Conservation (phyloP, 2,797 vertebrate genomes). For the Oceanodroma leucorhoa region DNA sequence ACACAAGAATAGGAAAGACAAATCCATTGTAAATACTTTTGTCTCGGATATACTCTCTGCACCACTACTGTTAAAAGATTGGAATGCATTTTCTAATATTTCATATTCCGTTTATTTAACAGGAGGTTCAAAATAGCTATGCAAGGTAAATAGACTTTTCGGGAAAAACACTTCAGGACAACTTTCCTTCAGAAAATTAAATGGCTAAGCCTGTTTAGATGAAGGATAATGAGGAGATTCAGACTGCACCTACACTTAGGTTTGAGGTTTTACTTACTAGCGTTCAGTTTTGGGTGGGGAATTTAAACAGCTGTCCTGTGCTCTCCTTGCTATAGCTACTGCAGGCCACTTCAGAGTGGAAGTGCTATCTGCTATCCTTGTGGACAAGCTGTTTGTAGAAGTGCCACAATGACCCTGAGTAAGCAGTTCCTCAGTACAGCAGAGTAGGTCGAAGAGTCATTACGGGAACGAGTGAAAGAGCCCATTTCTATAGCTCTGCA, state of each 20-base stretch:
- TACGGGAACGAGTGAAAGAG: background rate
- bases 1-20: background rate
- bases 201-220: background rate
- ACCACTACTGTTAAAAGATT: background rate
- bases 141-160: background rate
- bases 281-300: background rate
- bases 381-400: background rate
- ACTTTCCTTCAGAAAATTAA: background rate
- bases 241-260: background rate
- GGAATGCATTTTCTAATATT: background rate
- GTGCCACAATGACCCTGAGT: background rate
- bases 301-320: background rate
- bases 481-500: background rate
- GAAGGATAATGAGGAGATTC: background rate
- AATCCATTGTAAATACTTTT: background rate
- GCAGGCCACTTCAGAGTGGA: background rate
- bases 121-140: background rate
- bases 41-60: background rate
- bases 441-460: background rate
- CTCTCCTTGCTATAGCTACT: background rate
- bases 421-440: background rate
- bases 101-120: background rate
- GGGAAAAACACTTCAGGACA: background rate
- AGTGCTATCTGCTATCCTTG: background rate
- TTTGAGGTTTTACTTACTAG: background rate